phyloP scores from a whole-genome alignment of 37 sponge, comb jelly and placozoan species.

The Dysidea cf. avara region DNA sequence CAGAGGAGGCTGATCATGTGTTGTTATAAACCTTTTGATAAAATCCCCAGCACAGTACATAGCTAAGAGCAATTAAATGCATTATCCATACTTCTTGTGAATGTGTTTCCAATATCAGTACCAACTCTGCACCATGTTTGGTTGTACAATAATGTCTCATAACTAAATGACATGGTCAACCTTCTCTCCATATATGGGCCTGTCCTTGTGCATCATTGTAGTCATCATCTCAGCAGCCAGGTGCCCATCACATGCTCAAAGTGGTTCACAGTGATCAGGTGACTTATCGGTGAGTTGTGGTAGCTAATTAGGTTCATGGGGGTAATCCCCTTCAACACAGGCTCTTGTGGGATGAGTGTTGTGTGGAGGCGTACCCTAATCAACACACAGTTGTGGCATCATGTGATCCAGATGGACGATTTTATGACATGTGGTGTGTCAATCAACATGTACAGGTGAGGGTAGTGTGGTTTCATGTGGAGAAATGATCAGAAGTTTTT shows the following conservation, averaged over 20 bases:
- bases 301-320: neutral
- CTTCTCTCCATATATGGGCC: no score
- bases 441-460: neutral
- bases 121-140: no score
- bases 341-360: neutral
- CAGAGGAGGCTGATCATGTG: no score
- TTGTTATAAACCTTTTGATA: no score
- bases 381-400: slow-evolving; percentile 14
- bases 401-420: slow-evolving; percentile 27
- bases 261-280: slow-evolving; percentile 7
- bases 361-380: slow-evolving; percentile 28
- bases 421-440: slow-evolving; percentile 25
- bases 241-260: neutral
- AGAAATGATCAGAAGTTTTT: no score
- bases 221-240: neutral
- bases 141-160: no score
- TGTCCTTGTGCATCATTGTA: no score
- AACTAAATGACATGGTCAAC: no score
- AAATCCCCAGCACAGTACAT: no score
- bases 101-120: no score
- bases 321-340: slow-evolving; percentile 2
- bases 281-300: slow-evolving; percentile 13
- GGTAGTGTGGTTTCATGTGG: neutral
- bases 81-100: no score
- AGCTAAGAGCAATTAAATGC: no score